phyloP scores from a whole-genome alignment of 2,113 vertebrate species.

The Scartelaos histophorus region DNA sequence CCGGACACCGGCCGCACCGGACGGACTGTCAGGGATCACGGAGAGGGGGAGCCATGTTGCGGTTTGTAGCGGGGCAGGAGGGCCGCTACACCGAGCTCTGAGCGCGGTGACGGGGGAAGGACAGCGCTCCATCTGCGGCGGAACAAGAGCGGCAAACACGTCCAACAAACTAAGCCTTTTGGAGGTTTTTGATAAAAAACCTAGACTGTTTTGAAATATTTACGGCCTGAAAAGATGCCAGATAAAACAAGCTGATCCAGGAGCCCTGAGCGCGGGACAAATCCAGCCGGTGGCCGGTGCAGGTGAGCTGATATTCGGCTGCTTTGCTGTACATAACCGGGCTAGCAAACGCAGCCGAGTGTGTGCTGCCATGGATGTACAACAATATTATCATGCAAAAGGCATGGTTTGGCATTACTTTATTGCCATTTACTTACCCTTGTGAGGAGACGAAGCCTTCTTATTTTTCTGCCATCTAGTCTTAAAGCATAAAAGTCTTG shows the following conservation, averaged over 20 bases:
- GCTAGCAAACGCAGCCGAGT: neutral
- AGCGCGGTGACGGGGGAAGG: neutral
- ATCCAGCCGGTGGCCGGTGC: slow-evolving; percentile 1
- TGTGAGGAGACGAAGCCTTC: neutral
- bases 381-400: neutral
- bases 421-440: neutral
- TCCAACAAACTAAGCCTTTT: neutral
- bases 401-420: neutral
- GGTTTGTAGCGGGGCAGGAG: slow-evolving; percentile 3
- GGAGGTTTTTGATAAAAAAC: neutral
- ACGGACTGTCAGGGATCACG: neutral
- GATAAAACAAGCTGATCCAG: neutral
- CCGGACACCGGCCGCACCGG: neutral
- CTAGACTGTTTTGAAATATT: neutral
- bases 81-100: slow-evolving; percentile 4
- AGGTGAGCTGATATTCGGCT: slow-evolving; percentile 37
- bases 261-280: neutral
- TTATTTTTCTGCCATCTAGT: neutral
- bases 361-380: neutral
- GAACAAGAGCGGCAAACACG: neutral
- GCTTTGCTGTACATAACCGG: too few relatives aligned
- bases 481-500: neutral
- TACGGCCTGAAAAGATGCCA: neutral
- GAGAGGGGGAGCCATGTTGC: slow-evolving; percentile 9
- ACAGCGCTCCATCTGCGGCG: neutral